Base-by-base conservation (phyloP, 2,888 invertebrate species). In the Calameuta idolon region DNA sequence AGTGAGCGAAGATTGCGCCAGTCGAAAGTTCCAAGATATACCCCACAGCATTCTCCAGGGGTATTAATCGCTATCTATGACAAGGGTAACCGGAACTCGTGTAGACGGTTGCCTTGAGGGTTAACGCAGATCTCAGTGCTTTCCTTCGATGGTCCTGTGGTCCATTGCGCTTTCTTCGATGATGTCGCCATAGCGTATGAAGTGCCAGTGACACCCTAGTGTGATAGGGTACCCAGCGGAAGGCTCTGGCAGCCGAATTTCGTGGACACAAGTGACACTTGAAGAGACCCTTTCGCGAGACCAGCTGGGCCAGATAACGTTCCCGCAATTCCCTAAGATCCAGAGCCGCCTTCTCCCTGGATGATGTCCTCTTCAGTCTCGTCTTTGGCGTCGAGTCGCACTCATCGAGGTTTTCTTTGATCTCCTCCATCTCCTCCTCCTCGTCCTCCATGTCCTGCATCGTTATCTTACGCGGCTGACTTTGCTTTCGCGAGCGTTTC, bases 151-250 rank as follows among this genome's bases (percentile, higher is more conserved):
- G 15, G 2, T 78, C 73, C 31, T 77, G 75, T 15, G 35, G n/a
- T 23, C 69, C 34, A 11, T 68, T 76, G 34, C 34, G 34, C 73
- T 68, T 12, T 0, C 80, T 77, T 34, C 80, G 85, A 12, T 88
- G 87, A 86, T 94, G 94, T 79, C 92, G 91, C 93, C 94, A 94
- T 34, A 92, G 87, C 73, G 91, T 89, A 85, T 94, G 94, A 77
- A 94, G 86, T 23, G 92, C 88, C 76, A 93, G 86, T 30, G 92
- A 92, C 37, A 90, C 91, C 81, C 89, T 92, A 3, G 92, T 92
- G 82, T 92, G 92, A 83, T 93, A 93, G 11, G 92, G 91, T 79
- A 90, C 90, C 31, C 90, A 87, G n/a, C 89, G 86, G 12, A 86
- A 84, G 55, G 90, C 92, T 78, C 91, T 91, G 71, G 90, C 89